Percentiles rank a stretch among this genome's conserved stretches.
Evolutionary conservation across 2,888 invertebrate species (phyloP).

Genomic region (Phengaris alcon): DNA sequence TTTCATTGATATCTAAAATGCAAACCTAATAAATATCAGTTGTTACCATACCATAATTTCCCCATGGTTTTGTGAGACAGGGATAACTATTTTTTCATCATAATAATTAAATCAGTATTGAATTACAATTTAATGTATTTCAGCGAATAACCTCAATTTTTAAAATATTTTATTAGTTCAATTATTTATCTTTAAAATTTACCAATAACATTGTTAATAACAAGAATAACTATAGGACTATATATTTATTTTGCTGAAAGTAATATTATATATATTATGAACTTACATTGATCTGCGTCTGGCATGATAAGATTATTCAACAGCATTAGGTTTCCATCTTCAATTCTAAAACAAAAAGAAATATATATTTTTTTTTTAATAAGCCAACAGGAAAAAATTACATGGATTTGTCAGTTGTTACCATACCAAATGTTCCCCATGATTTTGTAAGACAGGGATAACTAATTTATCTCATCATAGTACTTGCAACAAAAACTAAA

Average conservation of each 20-base stretch:
- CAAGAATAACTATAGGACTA: no score
- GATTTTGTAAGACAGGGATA: slow-evolving; percentile 60
- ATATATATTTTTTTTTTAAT: not conserved
- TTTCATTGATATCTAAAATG: not conserved
- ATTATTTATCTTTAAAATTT: no score
- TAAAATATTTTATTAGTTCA: no score
- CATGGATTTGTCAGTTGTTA: slow-evolving; percentile 47
- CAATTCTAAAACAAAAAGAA: slow-evolving; percentile 3
- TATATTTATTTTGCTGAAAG: no score
- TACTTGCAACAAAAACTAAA: no score
- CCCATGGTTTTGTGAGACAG: slow-evolving; percentile 27
- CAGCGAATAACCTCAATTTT: no score
- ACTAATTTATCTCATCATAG: slow-evolving; percentile 54
- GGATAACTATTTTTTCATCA: slow-evolving; percentile 29
- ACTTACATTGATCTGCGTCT: no score
- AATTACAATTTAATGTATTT: no score
- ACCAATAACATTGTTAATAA: no score
- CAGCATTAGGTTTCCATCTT: no score
- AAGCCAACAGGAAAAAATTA: not conserved
- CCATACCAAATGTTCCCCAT: slow-evolving; percentile 59
- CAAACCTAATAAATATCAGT: not conserved
- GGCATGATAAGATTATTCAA: no score
- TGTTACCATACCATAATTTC: slow-evolving; percentile 30
- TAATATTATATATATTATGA: no score
- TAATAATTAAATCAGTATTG: not conserved